Evolutionary conservation across 2,113 vertebrate species (phyloP).

Genomic region (Cercocebus atys): DNA sequence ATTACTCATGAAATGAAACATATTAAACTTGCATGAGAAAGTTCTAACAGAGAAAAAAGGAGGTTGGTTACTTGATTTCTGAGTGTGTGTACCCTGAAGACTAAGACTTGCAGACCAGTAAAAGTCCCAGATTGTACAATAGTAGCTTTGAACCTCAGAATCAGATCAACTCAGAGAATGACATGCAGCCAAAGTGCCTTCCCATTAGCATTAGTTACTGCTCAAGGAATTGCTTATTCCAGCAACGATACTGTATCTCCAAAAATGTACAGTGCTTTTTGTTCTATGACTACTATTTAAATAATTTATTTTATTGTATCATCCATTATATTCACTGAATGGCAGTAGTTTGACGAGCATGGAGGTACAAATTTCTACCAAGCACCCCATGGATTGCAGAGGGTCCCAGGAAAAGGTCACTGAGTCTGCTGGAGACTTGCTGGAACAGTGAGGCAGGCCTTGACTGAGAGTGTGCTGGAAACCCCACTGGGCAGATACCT

Average conservation of each 20-base stretch:
- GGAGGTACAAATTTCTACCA: not conserved
- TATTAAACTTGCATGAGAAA: not conserved
- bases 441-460: not conserved
- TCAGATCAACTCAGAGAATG: not conserved
- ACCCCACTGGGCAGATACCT: not conserved
- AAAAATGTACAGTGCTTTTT: not conserved
- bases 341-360: slow-evolving; percentile 22
- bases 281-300: slow-evolving; percentile 45
- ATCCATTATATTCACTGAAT: not conserved
- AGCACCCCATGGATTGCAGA: not conserved
- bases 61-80: not conserved
- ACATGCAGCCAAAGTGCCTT: not conserved
- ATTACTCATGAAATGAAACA: not conserved
- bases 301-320: slow-evolving; percentile 53
- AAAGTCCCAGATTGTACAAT: not conserved
- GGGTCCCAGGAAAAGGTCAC: slow-evolving; percentile 25
- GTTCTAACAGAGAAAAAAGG: not conserved
- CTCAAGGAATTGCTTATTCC: slow-evolving; percentile 25
- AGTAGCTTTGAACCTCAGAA: not conserved
- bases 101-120: not conserved
- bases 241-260: not conserved
- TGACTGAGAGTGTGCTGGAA: not conserved
- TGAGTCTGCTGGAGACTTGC: not conserved
- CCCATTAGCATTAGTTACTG: not conserved
- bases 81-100: not conserved